Evolutionary conservation across 2,888 invertebrate genomes (phyloP).

Genomic region (Onthophagus sagittarius): DNA sequence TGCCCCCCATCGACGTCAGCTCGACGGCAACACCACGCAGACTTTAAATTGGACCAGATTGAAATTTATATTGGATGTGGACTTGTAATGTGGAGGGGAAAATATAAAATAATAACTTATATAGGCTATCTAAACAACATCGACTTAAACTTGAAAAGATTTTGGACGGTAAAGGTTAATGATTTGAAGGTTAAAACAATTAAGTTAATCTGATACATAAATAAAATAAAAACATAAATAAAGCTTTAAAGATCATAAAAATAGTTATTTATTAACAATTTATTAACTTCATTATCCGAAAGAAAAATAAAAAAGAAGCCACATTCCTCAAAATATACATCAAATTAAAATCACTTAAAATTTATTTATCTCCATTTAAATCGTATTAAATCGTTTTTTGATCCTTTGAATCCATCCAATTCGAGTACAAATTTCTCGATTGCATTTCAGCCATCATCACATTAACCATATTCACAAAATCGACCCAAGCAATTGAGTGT

Average conservation of each 20-base stretch:
- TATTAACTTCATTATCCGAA: not conserved
- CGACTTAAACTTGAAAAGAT: too few species aligned
- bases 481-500: not conserved
- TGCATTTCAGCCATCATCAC: not conserved
- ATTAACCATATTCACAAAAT: not conserved
- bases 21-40: not conserved
- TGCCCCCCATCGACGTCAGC: too few species aligned
- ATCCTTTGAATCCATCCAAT: not conserved
- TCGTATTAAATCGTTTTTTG: not conserved
- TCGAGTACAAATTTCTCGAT: not conserved
- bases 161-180: not conserved
- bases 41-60: conserved; percentile 8
- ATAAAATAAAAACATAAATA: not conserved
- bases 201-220: not conserved
- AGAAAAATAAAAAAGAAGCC: not conserved
- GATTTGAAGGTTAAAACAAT: not conserved
- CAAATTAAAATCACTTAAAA: not conserved
- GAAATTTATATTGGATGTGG: conserved; percentile 8
- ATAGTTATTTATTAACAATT: not conserved
- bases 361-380: not conserved
- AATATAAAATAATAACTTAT: too few species aligned
- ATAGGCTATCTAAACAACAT: too few species aligned
- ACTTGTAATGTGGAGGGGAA: not conserved
- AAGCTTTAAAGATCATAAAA: not conserved
- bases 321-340: not conserved